phyloP scores from a whole-genome alignment of 2,797 vertebrate species.

The Peromyscus melanophrys region DNA sequence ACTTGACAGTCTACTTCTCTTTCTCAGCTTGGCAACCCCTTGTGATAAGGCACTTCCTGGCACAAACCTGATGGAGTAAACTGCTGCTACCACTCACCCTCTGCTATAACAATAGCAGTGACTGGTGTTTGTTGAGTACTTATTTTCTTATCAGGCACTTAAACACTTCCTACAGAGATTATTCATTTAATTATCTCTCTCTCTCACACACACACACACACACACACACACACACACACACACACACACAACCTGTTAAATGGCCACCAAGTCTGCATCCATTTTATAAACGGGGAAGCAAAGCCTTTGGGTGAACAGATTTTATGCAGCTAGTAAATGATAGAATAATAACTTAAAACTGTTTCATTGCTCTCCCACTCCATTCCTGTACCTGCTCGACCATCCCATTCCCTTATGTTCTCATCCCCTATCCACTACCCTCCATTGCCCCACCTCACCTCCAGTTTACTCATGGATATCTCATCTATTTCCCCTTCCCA shows the following conservation, averaged over 20 bases:
- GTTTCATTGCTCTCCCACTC: background rate
- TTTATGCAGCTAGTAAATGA: background rate
- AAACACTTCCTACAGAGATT: constrained; percentile 53
- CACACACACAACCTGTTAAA: background rate
- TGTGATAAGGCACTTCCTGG: background rate
- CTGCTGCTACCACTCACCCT: background rate
- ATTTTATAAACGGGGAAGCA: constrained; percentile 13
- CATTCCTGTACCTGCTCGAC: no score
- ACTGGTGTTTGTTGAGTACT: constrained; percentile 50
- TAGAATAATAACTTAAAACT: background rate
- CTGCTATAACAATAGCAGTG: constrained; percentile 38
- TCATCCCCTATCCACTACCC: no score
- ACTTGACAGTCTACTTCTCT: background rate
- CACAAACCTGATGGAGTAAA: background rate
- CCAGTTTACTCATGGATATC: no score
- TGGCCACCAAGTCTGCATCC: background rate
- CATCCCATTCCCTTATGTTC: no score
- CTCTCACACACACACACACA: background rate
- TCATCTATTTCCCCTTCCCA: no score
- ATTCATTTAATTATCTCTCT: constrained; percentile 20
- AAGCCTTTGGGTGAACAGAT: background rate
- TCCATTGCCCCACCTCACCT: no score
- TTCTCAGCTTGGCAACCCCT: constrained; percentile 16
- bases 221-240: background rate
- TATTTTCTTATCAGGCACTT: constrained; percentile 40